Conservation (phyloP, 1,140 invertebrate genomes). For the Sarcophaga peregrina region DNA sequence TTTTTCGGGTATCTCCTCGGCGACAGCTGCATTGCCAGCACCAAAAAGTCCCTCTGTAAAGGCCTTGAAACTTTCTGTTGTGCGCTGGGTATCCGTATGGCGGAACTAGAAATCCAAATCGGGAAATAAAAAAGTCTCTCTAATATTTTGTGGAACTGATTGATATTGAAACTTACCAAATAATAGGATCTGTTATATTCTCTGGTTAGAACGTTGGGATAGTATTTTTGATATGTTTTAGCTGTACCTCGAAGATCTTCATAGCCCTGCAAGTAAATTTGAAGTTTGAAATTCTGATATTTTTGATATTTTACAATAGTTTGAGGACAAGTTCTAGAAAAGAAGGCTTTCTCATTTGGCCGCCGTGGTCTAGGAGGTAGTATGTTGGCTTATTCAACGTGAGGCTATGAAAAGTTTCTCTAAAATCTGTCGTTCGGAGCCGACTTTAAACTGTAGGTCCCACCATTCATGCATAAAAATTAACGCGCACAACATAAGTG, state of each 20-base stretch:
- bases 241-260: constrained; percentile 72
- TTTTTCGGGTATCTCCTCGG: constrained; percentile 57
- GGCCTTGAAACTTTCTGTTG: constrained; percentile 74
- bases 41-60: constrained; percentile 77
- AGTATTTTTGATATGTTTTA: constrained; percentile 71
- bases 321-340: background rate
- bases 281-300: background rate
- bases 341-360: background rate
- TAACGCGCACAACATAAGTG: too few species aligned
- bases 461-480: too few species aligned
- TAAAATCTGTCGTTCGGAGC: too few species aligned
- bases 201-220: constrained; percentile 63
- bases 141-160: background rate
- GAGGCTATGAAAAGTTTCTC: too few species aligned
- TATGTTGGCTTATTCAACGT: too few species aligned
- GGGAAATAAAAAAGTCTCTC: background rate
- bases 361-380: too few species aligned
- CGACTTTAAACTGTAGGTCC: too few species aligned
- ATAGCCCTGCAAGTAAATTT: constrained; percentile 66
- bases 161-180: constrained; percentile 48
- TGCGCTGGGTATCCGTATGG: constrained; percentile 75
- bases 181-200: constrained; percentile 55
- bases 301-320: background rate
- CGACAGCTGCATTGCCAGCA: constrained; percentile 64
- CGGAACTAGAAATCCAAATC: constrained; percentile 70